Evolutionary conservation across 2,797 vertebrate genomes (phyloP), one percentile per base, ranked within the genome.

Genomic region (Catharus ustulatus): DNA sequence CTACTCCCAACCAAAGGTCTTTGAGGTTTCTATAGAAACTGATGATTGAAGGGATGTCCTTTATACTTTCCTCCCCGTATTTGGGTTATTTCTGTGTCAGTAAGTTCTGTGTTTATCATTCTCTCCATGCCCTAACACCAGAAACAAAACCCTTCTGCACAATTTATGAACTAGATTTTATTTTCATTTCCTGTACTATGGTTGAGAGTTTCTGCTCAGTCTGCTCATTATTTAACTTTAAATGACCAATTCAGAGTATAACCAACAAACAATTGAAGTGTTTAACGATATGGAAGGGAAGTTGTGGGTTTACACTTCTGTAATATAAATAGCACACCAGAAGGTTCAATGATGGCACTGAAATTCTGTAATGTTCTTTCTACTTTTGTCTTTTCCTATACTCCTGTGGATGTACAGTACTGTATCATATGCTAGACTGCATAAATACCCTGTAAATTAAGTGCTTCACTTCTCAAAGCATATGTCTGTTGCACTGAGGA

Each of bases 21-120:
- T 97, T 97, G 97, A 98, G 95, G 98, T 98, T 98, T 98, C 98
- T 98, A 97, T 98, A 98, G 98, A 98, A 98, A 98, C 98, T 98
- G 97, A 95, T 98, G 96, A 97, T 98, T 96, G 96, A 98, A 98
- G 96, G 94, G 95, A 95, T 97, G 97, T 96, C 97, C 97, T 96
- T 97, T 97, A 97, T 97, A 97, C 94, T 94, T 96, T 88, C 89
- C 96, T 97, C 96, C 97, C 97, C 86, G 95, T 98, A 97, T 97
- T 97, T 97, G 97, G 98, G 98, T 98, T 97, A 95, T 98, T 98
- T 97, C 93, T 94, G 43, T 95, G 95, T 97, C 90, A 95, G 72
- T 94, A 73, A 93, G 91, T 95, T 93, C 66, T 93, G 93, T 95
- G 95, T 95, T 93, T 95, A 90, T 83, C 95, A 94, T 91, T 90